phyloP scores from a whole-genome alignment of 2,797 vertebrate genomes.

The Florisuga fusca region DNA sequence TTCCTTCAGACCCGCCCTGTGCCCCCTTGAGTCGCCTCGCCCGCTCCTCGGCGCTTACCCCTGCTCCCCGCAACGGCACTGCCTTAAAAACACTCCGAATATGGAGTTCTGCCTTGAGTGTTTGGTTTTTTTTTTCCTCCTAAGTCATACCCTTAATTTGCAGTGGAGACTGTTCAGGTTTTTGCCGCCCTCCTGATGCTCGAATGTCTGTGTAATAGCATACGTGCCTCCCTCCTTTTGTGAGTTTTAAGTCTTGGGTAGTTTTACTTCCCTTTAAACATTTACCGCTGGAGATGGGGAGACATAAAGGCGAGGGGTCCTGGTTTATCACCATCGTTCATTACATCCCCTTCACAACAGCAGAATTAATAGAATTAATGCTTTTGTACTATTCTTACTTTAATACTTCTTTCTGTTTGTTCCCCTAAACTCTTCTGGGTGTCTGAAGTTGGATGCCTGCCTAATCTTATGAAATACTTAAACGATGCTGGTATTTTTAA shows the following conservation, averaged over 20 bases:
- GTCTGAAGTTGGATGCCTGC: not conserved
- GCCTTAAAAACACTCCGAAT: not conserved
- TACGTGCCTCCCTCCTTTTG: too few species aligned
- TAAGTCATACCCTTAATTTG: not conserved
- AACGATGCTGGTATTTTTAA: not conserved
- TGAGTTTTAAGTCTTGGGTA: not conserved
- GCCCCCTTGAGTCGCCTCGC: too few species aligned
- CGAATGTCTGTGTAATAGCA: not conserved
- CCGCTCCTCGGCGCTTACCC: too few species aligned
- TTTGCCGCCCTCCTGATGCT: not conserved
- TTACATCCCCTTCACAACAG: not conserved
- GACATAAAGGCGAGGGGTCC: not conserved
- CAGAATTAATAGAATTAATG: not conserved
- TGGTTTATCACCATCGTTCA: not conserved
- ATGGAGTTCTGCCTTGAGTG: not conserved
- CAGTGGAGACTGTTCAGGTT: not conserved
- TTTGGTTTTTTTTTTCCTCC: not conserved
- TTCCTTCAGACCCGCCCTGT: too few species aligned
- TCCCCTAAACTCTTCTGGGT: not conserved
- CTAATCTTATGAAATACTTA: not conserved
- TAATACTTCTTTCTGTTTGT: not conserved
- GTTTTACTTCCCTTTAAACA: not conserved
- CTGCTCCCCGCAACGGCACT: accelerated
- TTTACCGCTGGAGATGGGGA: accelerated
- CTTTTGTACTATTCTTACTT: not conserved